Base-by-base conservation (phyloP, 2,888 invertebrate species). In the Thereva nobilitata region DNA sequence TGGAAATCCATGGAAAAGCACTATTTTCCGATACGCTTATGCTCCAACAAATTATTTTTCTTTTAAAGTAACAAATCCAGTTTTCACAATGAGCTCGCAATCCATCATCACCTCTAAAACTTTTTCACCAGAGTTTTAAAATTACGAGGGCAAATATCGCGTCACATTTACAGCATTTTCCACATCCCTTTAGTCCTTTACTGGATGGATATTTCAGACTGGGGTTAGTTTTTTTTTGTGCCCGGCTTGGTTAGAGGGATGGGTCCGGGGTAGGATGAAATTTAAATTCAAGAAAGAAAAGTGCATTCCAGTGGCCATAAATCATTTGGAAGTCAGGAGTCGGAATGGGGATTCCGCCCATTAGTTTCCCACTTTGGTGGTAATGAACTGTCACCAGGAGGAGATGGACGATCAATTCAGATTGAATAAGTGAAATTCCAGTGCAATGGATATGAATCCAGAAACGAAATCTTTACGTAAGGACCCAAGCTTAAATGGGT, bases 301-400 rank as follows among this genome's bases (percentile, higher is more conserved):
- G 59, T 59, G 59, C 59, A 59, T 59, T 59, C 49, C 42, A 6
- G 12, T 23, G 59, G 49, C 45, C 59, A 59, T 59, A 59, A 59
- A 59, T 59, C 59, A 59, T 59, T 59, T 40, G 59, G 59, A 49
- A 49, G 45, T 49, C 47, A 59, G 47, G 59, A 59, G 59, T 47
- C 34, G 49, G 59, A 56, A 7, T 9, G 56, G 41, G 67, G 63
- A 57, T 64, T 67, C 64, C 64, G 53, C 57, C 67, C 55, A 67
- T 67, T 67, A 67, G 64, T 59, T 67, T 64, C 57, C 67, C 57
- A 67, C 56, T 57, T 49, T 53, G 23, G 40, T 57, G 67, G 67
- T 64, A 67, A 67, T 67, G 64, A 67, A 67, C 52, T 67, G 67
- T 67, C 67, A 57, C 57, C 56, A 64, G 42, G 64, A 53, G 57